Evolutionary conservation across 2,888 invertebrate genomes (phyloP), one percentile per base, ranked within the genome.

Genomic region (Abrostola tripartita): DNA sequence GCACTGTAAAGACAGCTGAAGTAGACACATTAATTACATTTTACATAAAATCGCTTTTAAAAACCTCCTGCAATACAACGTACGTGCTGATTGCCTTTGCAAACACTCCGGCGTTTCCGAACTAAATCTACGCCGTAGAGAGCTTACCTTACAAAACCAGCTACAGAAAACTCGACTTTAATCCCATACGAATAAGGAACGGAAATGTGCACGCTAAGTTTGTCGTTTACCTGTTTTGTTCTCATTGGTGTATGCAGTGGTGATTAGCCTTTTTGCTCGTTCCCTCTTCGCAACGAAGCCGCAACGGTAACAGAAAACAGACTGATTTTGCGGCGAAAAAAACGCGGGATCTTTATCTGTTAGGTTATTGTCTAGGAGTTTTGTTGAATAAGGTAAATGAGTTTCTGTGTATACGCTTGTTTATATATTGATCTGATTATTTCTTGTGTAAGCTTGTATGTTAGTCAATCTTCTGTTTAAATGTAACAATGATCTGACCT

Each of bases 261-360:
- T 82, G 82, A 83, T 83, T 83, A 83, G 81, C 72, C 77, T 81
- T 83, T 83, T 83, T 81, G 75, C 79, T 78, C 71, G 74, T 80
- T 69, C 57, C 37, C 49, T 71, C 56, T 74, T 73, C 65, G 49
- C 51, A 79, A 79, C 63, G 71, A 71, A 68, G 72, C 81, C 79
- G 59, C 76, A 76, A 71, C 67, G 52, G 77, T 72, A 79, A 81
- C 73, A 76, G 82, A 79, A 83, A 81, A 76, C 75, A 70, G 76
- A 72, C 78, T 75, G 78, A 75, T 76, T 81, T 74, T 69, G 68
- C 40, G 62, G 64, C 37, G 65, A 75, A 74, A 74, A 78, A 77
- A 61, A 61, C 66, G 70, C 73, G 71, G 61, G 65, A 74, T 69
- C 44, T 66, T 76, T 74, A 65, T 70, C 62, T 74, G 24, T 64